Evolutionary conservation across 2,113 vertebrate species (phyloP).

Genomic region (Larimichthys polyactis): DNA sequence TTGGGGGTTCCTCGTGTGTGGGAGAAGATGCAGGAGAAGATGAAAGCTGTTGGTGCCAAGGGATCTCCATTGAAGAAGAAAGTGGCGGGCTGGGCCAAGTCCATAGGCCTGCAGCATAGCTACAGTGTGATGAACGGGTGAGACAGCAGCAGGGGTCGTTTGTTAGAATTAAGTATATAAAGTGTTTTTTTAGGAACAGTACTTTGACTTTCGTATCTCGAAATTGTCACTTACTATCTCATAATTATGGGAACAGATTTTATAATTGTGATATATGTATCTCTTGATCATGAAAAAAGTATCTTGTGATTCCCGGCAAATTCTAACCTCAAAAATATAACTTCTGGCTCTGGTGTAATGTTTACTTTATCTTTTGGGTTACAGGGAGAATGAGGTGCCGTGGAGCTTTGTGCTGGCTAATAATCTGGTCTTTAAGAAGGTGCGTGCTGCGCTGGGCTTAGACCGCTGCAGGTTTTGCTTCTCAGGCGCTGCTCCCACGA

Average conservation of each 20-base stretch:
- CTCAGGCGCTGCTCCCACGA: constrained; percentile 82
- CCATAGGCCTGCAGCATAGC: constrained; percentile 81
- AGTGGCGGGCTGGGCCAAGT: constrained; percentile 82
- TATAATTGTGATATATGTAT: too few relatives aligned
- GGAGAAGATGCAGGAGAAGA: constrained; percentile 88
- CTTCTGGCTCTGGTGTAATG: background rate
- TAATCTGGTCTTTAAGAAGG: constrained; percentile 83
- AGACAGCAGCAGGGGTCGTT: constrained; percentile 16
- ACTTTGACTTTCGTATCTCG: too few relatives aligned
- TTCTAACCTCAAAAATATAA: background rate
- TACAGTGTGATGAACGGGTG: constrained; percentile 84
- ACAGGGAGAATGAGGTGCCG: constrained; percentile 75
- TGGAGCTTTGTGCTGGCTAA: constrained; percentile 84
- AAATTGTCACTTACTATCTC: too few relatives aligned
- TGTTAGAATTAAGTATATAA: constrained; percentile 8
- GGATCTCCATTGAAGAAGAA: constrained; percentile 71
- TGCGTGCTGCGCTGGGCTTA: constrained; percentile 80
- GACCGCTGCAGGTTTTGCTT: constrained; percentile 80
- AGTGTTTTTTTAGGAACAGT: too few relatives aligned
- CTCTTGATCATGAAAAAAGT: too few relatives aligned
- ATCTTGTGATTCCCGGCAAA: background rate
- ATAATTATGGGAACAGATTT: too few relatives aligned
- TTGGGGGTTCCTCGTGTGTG: constrained; percentile 85
- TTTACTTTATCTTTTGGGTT: constrained; percentile 4
- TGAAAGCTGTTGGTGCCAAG: constrained; percentile 73